Percentiles rank a stretch among this genome's conserved stretches.
Evolutionary conservation across 2,888 invertebrate genomes (phyloP).

Genomic region (Stegophylla sp.): DNA sequence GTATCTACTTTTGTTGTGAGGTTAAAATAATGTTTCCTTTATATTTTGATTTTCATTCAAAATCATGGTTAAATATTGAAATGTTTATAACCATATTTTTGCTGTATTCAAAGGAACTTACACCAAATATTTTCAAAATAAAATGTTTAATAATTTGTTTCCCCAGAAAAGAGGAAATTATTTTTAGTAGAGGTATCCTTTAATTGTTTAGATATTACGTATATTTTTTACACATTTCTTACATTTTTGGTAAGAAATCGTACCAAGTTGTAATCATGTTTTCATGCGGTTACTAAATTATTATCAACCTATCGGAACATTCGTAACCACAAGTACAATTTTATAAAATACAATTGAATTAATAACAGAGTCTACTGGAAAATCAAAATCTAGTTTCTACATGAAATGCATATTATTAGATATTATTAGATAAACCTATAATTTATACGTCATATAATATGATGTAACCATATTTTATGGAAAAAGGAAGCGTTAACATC

Average conservation of each 20-base stretch:
- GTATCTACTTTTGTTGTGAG: too few relatives aligned
- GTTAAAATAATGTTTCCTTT: too few relatives aligned
- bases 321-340: neutral
- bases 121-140: too few relatives aligned
- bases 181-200: neutral
- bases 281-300: constrained; percentile 10
- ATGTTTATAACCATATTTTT: too few relatives aligned
- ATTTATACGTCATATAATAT: neutral
- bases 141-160: too few relatives aligned
- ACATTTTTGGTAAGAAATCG: constrained; percentile 21
- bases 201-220: neutral
- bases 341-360: neutral
- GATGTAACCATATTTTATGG: neutral
- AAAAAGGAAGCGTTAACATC: constrained; percentile 2
- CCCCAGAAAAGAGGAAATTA: neutral
- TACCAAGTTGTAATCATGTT: constrained; percentile 3
- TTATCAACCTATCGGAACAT: neutral
- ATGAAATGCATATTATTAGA: neutral
- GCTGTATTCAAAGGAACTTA: too few relatives aligned
- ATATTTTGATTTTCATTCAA: too few relatives aligned
- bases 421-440: too few relatives aligned
- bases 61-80: too few relatives aligned
- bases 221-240: neutral
- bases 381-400: neutral
- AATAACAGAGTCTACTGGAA: neutral